These are phyloP conservation scores for Neoseiulus cucumeris DNA, from an alignment of 1,140 invertebrate species.

Conservation along the genomic window DNA sequence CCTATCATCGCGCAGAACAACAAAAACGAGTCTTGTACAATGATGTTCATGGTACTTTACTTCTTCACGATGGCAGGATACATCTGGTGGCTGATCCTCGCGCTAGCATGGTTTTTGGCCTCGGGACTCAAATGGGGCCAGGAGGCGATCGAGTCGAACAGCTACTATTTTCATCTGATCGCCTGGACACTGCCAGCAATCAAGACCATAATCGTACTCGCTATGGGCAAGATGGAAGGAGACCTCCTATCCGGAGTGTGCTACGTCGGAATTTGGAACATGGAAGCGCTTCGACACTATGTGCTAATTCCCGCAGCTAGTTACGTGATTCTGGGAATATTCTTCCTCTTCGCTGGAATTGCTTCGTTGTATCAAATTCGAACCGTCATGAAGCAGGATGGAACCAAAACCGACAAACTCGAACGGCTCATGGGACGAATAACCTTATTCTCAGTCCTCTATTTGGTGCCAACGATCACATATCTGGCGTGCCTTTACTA, in stretches of 20 bases:
- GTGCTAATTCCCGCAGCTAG: conserved; percentile 72
- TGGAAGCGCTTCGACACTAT: conserved; percentile 63
- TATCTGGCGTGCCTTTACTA: conserved; percentile 93
- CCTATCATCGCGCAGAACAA: conserved; percentile 76
- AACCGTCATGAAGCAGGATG: conserved; percentile 86
- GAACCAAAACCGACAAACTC: conserved; percentile 82
- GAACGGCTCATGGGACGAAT: conserved; percentile 96
- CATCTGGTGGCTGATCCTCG: conserved; percentile 90
- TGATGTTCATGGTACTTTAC: conserved; percentile 92
- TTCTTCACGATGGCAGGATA: conserved; percentile 94
- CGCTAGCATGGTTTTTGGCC: conserved; percentile 92
- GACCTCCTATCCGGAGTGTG: conserved; percentile 90
- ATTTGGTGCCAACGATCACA: conserved; percentile 81
- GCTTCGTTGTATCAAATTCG: conserved; percentile 85
- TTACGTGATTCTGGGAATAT: conserved; percentile 74
- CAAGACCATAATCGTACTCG: conserved; percentile 53
- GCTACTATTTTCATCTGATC: conserved; percentile 88
- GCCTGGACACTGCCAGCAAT: conserved; percentile 59
- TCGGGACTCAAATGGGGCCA: conserved; percentile 98
- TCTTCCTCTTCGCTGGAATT: conserved; percentile 83
- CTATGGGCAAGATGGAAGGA: conserved; percentile 88
- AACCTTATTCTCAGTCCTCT: conserved; percentile 80
- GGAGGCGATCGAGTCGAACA: conserved; percentile 92
- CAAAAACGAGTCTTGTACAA: conserved; percentile 71
- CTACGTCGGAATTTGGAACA: conserved; percentile 80